Evolutionary conservation across 2,113 vertebrate genomes (phyloP), one percentile per base, ranked within the genome.

Genomic region (Pontoporia blainvillei): DNA sequence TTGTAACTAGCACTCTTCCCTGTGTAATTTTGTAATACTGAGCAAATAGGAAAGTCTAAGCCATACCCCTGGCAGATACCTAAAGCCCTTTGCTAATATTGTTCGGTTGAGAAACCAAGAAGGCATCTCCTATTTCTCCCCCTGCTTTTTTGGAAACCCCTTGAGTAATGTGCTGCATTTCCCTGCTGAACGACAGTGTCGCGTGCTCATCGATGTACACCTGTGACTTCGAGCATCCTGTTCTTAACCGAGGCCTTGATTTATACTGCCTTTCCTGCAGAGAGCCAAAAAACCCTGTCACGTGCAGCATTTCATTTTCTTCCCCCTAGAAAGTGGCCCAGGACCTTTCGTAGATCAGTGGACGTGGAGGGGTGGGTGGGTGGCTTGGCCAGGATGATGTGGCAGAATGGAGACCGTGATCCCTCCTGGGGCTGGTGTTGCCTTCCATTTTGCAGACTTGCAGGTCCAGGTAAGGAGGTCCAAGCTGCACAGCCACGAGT

Each of bases 341-440:
- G 81, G 12, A 57, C 34, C 14, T 34, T 52, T 41, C 57, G 39
- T 20, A 41, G 6, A 59, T 52, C 25, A 23, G 23, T 29, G 11
- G 62, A 34, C 13, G 1, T 41, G 6, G 34, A 49, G 15, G 9
- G 3, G 3, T 13, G 4, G 3, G 3, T 13, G 4, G 1, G 66
- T 62, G 64, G 18, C 44, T 57, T 71, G n/a, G 49, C 66, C 54
- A 44, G 49, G 86, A 21, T 0, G 31, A 34, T 49, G 14, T 0
- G 14, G 17, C 66, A 57, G n/a, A 76, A 54, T n/a, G 44, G 67
- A 41, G 41, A 34, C 29, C 1, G 17, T 14, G 46, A 36, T 34
- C 73, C 72, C 52, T 78, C 21, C 57, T 29, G 3, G 14, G 29
- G 18, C 0, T 1, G 0, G 15, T 39, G 20, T 54, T 64, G 31